Evolutionary conservation across 2,888 invertebrate species (phyloP).

Genomic region (Synanthedon formicaeformis): DNA sequence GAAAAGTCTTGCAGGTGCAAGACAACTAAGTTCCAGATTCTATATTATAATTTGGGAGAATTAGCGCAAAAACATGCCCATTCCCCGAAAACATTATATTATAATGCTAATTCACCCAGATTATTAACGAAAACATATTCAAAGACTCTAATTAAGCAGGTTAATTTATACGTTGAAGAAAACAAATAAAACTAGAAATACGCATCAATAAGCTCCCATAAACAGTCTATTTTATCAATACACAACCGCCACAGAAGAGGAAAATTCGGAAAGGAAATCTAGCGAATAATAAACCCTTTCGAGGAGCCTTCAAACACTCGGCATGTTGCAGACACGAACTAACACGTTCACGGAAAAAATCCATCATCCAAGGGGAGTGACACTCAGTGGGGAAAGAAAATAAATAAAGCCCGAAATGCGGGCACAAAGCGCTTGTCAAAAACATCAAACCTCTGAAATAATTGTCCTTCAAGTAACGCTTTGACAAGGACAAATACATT

Average conservation of each 20-base stretch:
- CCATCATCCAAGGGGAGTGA: conserved; percentile 1
- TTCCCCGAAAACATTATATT: no score
- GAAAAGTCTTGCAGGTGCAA: no score
- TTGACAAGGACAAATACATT: conserved; percentile 12
- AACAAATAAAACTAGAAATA: no score
- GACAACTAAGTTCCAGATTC: no score
- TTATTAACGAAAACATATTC: no score
- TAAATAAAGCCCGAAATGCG: conserved; percentile 11
- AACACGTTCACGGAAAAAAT: conserved; percentile 4
- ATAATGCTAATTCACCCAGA: no score
- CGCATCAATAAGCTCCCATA: no score
- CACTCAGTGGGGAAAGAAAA: conserved; percentile 6
- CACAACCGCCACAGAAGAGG: neutral
- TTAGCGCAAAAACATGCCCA: no score
- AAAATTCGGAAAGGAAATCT: neutral
- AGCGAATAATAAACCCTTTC: neutral
- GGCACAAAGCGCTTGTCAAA: conserved; percentile 25
- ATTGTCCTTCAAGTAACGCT: conserved; percentile 11
- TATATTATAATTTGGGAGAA: no score
- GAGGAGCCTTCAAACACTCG: neutral
- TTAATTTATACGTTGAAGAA: no score
- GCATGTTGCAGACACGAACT: conserved; percentile 1
- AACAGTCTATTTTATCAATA: no score
- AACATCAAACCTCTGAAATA: conserved; percentile 22
- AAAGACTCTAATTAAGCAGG: no score